phyloP scores from a whole-genome alignment of 2,113 vertebrate genomes.

The Pygathrix nemaeus region DNA sequence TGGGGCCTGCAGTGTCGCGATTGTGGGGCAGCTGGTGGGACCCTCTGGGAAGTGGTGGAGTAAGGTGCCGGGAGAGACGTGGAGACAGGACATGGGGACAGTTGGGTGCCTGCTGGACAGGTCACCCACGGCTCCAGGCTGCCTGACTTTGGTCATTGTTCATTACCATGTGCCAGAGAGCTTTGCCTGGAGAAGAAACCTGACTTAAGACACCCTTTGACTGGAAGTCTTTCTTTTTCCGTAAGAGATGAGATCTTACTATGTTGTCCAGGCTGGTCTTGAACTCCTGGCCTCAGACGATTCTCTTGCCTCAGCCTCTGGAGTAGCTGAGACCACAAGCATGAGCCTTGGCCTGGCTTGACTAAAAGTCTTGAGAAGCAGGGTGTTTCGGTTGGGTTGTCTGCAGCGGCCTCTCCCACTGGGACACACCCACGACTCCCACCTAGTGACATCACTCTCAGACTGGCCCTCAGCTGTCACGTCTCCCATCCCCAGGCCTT shows the following conservation, averaged over 20 bases:
- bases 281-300: neutral
- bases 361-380: neutral
- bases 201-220: neutral
- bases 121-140: neutral
- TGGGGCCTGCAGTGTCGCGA: accelerated
- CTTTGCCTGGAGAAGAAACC: neutral
- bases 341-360: neutral
- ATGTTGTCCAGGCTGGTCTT: neutral
- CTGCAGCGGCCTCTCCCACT: neutral
- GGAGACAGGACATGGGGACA: neutral
- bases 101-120: neutral
- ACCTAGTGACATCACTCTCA: neutral
- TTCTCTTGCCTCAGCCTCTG: neutral
- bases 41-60: neutral
- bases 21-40: accelerated
- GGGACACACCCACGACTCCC: neutral
- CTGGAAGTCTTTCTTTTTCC: neutral
- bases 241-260: neutral
- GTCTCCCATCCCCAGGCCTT: neutral
- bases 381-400: neutral
- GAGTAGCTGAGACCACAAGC: neutral
- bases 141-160: neutral
- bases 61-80: neutral
- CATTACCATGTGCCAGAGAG: neutral
- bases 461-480: neutral